Percentiles rank a stretch among this genome's conserved stretches.
These are phyloP conservation scores for Marcusenius ussheri DNA, from an alignment of 2,113 vertebrate species.

Conservation along the genomic window DNA sequence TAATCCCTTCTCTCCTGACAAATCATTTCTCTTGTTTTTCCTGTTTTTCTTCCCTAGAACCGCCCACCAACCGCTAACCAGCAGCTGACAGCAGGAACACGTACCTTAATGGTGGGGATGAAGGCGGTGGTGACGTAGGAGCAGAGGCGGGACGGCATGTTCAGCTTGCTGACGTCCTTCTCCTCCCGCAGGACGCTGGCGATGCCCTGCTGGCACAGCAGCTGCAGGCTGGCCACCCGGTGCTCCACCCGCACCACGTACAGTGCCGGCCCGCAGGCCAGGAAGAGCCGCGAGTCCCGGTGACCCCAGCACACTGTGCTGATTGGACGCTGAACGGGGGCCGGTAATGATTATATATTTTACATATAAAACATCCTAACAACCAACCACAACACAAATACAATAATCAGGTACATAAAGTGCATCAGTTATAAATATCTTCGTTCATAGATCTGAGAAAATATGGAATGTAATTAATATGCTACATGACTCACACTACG, in stretches of 20 bases:
- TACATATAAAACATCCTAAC: neutral
- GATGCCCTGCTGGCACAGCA: conserved; percentile 90
- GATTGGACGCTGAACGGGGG: conserved; percentile 77
- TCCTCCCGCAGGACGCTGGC: conserved; percentile 86
- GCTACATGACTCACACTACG: neutral
- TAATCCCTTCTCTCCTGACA: neutral
- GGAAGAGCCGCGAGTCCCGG: conserved; percentile 86
- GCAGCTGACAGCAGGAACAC: neutral
- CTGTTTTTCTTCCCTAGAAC: neutral
- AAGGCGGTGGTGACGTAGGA: conserved; percentile 97
- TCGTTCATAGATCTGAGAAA: neutral
- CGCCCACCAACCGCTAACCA: neutral
- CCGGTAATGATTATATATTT: neutral
- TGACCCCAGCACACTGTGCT: conserved; percentile 98
- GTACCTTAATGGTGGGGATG: conserved; percentile 93
- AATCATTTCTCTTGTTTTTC: neutral
- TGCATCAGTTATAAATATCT: neutral
- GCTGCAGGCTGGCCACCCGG: conserved; percentile 87
- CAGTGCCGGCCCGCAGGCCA: conserved; percentile 84
- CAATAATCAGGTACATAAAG: neutral
- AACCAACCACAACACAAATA: neutral
- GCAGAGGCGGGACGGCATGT: conserved; percentile 90
- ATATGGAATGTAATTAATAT: neutral
- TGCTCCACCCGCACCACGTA: conserved; percentile 96
- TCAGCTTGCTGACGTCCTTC: conserved; percentile 88